phyloP scores from a whole-genome alignment of 2,888 invertebrate genomes.

The Trilocha varians region DNA sequence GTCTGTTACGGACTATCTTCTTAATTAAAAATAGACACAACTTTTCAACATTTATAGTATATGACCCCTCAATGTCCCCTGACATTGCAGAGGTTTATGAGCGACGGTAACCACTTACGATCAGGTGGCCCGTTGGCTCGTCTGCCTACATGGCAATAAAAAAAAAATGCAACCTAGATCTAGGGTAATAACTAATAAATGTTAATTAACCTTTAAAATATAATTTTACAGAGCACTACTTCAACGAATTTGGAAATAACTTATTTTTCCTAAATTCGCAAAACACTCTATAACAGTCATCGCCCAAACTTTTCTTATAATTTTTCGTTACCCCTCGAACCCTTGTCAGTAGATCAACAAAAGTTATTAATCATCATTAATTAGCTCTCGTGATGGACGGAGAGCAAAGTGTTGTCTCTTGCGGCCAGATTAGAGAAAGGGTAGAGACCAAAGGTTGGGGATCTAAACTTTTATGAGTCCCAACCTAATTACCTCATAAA shows the following conservation, averaged over 20 bases:
- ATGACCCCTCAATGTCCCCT: no score
- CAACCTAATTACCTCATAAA: background rate
- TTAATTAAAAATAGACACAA: no score
- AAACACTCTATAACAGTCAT: background rate
- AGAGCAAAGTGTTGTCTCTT: constrained; percentile 32
- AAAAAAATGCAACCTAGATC: no score
- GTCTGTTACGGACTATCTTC: no score
- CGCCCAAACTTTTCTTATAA: background rate
- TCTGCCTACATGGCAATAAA: no score
- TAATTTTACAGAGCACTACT: no score
- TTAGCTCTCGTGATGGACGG: constrained; percentile 36
- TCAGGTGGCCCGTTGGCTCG: no score
- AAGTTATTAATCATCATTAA: constrained; percentile 64
- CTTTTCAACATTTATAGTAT: no score
- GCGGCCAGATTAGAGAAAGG: constrained; percentile 52
- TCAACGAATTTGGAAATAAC: background rate
- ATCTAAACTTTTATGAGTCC: constrained; percentile 2
- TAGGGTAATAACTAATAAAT: no score
- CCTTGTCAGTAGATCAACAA: background rate
- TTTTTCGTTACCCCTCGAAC: background rate
- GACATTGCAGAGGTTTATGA: no score
- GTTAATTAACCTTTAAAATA: no score
- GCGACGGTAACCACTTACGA: no score
- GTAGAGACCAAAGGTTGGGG: constrained; percentile 39
- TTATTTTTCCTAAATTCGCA: background rate